A percentile compares a stretch with the other conserved stretches of the same genome.
phyloP scores from a whole-genome alignment of 2,888 invertebrate genomes.

The Thera obeliscata region DNA sequence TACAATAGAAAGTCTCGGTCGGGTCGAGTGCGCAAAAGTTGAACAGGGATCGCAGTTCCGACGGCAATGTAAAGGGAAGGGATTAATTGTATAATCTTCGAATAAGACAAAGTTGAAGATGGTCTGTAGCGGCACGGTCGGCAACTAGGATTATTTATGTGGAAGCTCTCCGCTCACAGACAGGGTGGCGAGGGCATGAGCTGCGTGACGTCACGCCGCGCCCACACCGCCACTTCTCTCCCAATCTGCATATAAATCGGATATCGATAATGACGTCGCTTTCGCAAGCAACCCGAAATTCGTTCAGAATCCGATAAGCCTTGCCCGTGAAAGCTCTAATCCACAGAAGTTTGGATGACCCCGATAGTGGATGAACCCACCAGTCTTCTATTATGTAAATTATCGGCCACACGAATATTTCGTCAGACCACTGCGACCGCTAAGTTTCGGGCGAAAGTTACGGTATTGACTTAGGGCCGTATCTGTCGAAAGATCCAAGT shows the following conservation, averaged over 20 bases:
- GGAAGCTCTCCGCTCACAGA: constrained; percentile 41
- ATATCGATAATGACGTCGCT: constrained; percentile 82
- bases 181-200: constrained; percentile 44
- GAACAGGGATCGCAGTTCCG: constrained; percentile 70
- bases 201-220: constrained; percentile 61
- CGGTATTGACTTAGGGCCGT: constrained; percentile 71
- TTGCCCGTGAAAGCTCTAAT: constrained; percentile 79
- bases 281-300: constrained; percentile 80
- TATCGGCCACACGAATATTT: constrained; percentile 80
- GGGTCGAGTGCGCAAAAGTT: constrained; percentile 79
- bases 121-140: constrained; percentile 48
- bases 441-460: constrained; percentile 76
- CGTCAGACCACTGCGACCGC: constrained; percentile 70
- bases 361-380: constrained; percentile 80
- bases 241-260: constrained; percentile 85
- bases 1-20: constrained; percentile 78
- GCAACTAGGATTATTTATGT: constrained; percentile 64
- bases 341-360: constrained; percentile 81
- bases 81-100: constrained; percentile 71
- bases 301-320: constrained; percentile 82
- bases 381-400: constrained; percentile 83
- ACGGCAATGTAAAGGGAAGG: constrained; percentile 66
- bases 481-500: constrained; percentile 66
- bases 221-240: constrained; percentile 64
- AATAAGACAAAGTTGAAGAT: constrained; percentile 67